Conservation (phyloP, 2,113 vertebrate species). For the Natator depressus region DNA sequence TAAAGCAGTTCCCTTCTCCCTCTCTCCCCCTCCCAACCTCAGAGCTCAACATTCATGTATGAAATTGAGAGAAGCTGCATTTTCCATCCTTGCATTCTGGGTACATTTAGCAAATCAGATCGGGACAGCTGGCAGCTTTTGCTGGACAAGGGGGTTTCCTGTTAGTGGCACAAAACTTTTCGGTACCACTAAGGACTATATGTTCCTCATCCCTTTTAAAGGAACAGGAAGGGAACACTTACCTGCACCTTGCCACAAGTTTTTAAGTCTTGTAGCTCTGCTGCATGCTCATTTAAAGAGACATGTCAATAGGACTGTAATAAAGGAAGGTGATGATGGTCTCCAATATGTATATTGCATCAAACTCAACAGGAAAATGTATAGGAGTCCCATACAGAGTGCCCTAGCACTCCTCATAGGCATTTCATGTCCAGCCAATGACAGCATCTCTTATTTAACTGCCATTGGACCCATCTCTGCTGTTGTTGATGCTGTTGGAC, state of each 20-base stretch:
- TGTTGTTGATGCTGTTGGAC: not conserved
- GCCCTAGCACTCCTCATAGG: not conserved
- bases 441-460: not conserved
- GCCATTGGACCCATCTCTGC: not conserved
- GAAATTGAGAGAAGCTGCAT: not conserved
- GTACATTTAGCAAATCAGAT: constrained; percentile 23
- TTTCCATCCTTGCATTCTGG: constrained; percentile 1
- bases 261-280: not conserved
- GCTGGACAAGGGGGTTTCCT: not conserved
- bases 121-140: constrained; percentile 9
- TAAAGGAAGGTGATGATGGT: accelerated
- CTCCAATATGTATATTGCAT: not conserved
- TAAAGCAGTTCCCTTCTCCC: not conserved
- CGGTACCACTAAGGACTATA: not conserved
- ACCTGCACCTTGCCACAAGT: not conserved
- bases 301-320: not conserved
- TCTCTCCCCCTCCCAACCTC: not conserved
- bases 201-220: not conserved
- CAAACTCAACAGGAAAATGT: not conserved
- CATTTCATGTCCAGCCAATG: not conserved
- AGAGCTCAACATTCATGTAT: not conserved
- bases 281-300: not conserved
- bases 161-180: not conserved
- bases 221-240: not conserved
- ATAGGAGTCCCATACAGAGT: not conserved